A percentile compares a stretch with the other conserved stretches of the same genome.
These are phyloP conservation scores for Eleginops maclovinus DNA, from an alignment of 2,113 vertebrate species.

Conservation along the genomic window DNA sequence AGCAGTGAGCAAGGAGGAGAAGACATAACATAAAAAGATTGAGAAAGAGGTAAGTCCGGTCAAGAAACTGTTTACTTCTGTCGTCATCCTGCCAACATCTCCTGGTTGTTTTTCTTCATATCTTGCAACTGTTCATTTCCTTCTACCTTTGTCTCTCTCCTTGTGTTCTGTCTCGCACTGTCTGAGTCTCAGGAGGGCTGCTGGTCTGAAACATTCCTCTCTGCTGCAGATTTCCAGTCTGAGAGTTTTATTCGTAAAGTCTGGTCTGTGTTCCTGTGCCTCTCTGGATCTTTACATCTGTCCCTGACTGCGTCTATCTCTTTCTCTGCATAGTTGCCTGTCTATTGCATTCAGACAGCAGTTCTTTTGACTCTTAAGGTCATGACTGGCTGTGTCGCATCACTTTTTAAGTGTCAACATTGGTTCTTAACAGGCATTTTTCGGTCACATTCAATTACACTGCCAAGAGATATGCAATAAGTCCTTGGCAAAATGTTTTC, in stretches of 20 bases:
- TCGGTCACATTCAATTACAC: background rate
- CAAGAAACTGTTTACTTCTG: background rate
- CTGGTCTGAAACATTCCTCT: conserved; percentile 13
- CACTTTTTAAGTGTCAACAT: background rate
- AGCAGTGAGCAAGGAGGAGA: background rate
- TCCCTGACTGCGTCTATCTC: background rate
- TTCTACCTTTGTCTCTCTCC: background rate
- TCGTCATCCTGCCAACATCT: background rate
- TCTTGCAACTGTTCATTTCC: background rate
- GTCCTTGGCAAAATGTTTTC: background rate
- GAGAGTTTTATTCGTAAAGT: background rate
- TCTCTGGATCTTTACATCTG: background rate
- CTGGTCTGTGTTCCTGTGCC: background rate
- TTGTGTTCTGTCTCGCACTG: background rate
- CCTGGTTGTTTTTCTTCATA: background rate
- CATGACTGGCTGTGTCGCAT: background rate
- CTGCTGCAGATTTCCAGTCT: conserved; percentile 13
- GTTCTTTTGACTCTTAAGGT: background rate
- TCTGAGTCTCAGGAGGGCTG: background rate
- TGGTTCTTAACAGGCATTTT: background rate
- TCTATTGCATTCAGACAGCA: conserved; percentile 3
- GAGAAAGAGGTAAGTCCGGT: conserved; percentile 4
- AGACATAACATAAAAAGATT: background rate
- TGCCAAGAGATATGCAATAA: background rate
- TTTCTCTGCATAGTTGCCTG: background rate